Percentiles rank a stretch among this genome's conserved stretches.
These are phyloP conservation scores for Leptoteleia sp. DNA, from an alignment of 1,140 invertebrate genomes.

Conservation along the genomic window DNA sequence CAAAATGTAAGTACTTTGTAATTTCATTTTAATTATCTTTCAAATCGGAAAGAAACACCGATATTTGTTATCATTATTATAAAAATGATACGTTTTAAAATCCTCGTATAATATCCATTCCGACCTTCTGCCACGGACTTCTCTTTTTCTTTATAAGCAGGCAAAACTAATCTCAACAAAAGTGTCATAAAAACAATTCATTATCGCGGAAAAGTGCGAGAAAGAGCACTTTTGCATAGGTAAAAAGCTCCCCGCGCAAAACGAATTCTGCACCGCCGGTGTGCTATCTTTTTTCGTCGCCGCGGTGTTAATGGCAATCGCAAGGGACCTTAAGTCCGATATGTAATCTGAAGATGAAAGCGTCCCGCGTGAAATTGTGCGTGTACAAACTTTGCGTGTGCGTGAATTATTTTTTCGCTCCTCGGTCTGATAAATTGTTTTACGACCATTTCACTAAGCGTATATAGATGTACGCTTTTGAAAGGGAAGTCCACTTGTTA, in stretches of 20 bases:
- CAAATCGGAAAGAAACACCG: too few species aligned
- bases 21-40: too few species aligned
- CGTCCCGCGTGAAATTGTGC: conserved; percentile 57
- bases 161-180: background rate
- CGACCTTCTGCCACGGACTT: too few species aligned
- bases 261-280: conserved; percentile 2
- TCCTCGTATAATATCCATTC: too few species aligned
- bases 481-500: too few species aligned
- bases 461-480: too few species aligned
- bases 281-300: conserved; percentile 11
- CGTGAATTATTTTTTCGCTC: conserved; percentile 28
- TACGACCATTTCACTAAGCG: too few species aligned
- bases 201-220: conserved; percentile 10
- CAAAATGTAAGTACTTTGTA: too few species aligned
- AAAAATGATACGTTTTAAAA: too few species aligned
- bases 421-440: conserved; percentile 8
- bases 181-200: conserved; percentile 18
- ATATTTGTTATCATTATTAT: too few species aligned
- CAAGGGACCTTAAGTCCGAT: conserved; percentile 51
- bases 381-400: conserved; percentile 23
- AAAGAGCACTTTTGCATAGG: conserved; percentile 4
- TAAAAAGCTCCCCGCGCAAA: conserved; percentile 16
- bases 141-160: too few species aligned
- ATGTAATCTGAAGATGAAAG: conserved; percentile 60
- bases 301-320: conserved; percentile 44